These are phyloP conservation scores for Micropoecilia bifurca DNA, from an alignment of 2,797 vertebrate species.

Conservation along the genomic window DNA sequence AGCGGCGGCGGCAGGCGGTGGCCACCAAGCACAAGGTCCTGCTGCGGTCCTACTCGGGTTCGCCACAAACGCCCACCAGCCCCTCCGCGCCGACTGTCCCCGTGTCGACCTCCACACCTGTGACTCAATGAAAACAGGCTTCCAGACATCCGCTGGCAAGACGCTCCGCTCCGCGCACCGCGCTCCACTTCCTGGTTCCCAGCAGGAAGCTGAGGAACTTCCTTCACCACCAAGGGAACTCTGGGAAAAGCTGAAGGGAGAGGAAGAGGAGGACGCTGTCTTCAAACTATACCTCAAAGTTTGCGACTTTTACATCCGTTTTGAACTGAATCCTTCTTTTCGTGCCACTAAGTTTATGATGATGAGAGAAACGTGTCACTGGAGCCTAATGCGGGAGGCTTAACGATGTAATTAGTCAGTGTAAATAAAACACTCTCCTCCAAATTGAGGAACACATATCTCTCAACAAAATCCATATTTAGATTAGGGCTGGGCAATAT, in stretches of 20 bases:
- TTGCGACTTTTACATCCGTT: conserved; percentile 66
- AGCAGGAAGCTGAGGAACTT: conserved; percentile 29
- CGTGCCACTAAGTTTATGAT: conserved; percentile 35
- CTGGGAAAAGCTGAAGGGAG: conserved; percentile 49
- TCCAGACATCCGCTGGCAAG: conserved; percentile 42
- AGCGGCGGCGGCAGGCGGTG: conserved; percentile 81
- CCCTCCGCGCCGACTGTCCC: conserved; percentile 77
- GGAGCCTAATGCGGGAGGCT: conserved; percentile 7
- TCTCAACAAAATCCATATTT: conserved; percentile 5
- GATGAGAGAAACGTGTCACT: conserved; percentile 18
- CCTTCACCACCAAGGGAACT: conserved; percentile 44
- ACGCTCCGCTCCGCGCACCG: conserved; percentile 25
- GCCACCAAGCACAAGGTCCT: conserved; percentile 98
- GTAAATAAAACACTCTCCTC: conserved; percentile 12
- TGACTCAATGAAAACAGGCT: conserved; percentile 79
- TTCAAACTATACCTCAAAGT: conserved; percentile 69
- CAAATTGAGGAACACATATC: conserved; percentile 14
- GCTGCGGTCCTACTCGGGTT: conserved; percentile 93
- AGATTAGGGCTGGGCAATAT: no score
- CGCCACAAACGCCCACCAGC: conserved; percentile 78
- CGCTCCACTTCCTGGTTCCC: conserved; percentile 33
- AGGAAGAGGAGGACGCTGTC: conserved; percentile 34
- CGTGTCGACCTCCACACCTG: conserved; percentile 66
- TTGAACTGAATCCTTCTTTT: conserved; percentile 49
- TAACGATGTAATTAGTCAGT: conserved; percentile 16